phyloP scores from a whole-genome alignment of 1,140 invertebrate species.

The Camponotus pennsylvanicus region DNA sequence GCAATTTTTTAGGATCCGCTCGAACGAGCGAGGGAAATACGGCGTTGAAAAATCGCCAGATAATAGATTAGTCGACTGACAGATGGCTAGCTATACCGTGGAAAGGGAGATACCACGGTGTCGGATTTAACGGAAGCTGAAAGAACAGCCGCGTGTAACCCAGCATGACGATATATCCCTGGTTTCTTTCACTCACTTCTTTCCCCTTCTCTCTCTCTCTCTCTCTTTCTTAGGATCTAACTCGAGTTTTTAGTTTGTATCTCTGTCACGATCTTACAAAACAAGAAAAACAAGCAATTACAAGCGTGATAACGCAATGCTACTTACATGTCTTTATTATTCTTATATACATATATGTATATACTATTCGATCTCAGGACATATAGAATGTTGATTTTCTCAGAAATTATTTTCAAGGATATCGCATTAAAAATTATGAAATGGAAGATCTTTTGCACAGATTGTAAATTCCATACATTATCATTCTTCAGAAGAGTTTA shows the following conservation, averaged over 20 bases:
- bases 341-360: neutral
- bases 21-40: slow-evolving; percentile 22
- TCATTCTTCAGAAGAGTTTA: neutral
- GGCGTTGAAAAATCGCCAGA: slow-evolving; percentile 67
- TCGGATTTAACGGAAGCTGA: slow-evolving; percentile 48
- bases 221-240: neutral
- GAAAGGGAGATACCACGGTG: slow-evolving; percentile 54
- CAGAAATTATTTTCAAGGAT: neutral
- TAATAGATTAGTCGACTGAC: slow-evolving; percentile 70
- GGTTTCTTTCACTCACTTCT: neutral
- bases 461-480: neutral
- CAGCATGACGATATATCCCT: slow-evolving; percentile 32
- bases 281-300: slow-evolving; percentile 45
- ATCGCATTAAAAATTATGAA: neutral
- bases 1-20: slow-evolving; percentile 32
- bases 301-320: slow-evolving; percentile 15
- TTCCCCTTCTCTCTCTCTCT: neutral
- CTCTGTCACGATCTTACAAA: slow-evolving; percentile 35
- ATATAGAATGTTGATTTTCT: slow-evolving; percentile 1
- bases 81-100: slow-evolving; percentile 59
- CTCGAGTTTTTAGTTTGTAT: slow-evolving; percentile 46
- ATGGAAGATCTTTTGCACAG: neutral
- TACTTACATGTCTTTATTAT: slow-evolving; percentile 36
- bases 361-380: neutral
- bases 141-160: slow-evolving; percentile 20